A percentile compares a stretch with the other conserved stretches of the same genome.
phyloP scores from a whole-genome alignment of 2,797 vertebrate species.

The Gephyroberyx darwinii region DNA sequence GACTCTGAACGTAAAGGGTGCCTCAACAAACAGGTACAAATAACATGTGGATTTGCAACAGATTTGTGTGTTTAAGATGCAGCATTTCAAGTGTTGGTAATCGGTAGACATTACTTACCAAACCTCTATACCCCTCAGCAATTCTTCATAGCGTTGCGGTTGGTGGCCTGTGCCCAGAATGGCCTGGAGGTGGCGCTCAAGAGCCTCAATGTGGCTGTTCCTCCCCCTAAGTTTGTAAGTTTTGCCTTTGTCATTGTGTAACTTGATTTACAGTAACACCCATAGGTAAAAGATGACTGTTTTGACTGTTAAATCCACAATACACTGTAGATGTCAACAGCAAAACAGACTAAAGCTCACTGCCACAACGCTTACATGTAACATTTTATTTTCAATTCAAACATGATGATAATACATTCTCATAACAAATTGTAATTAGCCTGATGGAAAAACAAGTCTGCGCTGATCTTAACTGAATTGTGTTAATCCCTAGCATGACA shows the following conservation, averaged over 20 bases:
- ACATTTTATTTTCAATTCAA: not conserved
- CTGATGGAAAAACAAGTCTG: not conserved
- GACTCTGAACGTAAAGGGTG: constrained; percentile 94
- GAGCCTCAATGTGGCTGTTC: constrained; percentile 90
- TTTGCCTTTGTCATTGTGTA: no score
- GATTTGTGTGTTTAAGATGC: not conserved
- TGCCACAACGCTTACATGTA: not conserved
- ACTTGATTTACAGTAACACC: no score
- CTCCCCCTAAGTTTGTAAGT: constrained; percentile 98
- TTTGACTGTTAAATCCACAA: not conserved
- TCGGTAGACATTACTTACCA: not conserved
- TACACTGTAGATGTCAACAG: not conserved
- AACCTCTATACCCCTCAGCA: constrained; percentile 81
- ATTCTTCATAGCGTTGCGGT: constrained; percentile 94
- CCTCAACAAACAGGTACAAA: constrained; percentile 94
- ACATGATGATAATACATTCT: not conserved
- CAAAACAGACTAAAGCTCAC: not conserved
- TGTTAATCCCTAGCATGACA: constrained; percentile 85
- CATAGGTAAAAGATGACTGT: no score
- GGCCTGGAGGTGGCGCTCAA: constrained; percentile 93
- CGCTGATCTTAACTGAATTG: constrained; percentile 18
- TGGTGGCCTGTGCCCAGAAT: constrained; percentile 98
- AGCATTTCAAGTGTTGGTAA: not conserved
- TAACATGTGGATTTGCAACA: no score
- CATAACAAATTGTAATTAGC: not conserved